Evolutionary conservation across 2,888 invertebrate genomes (phyloP), one percentile per base, ranked within the genome.

Genomic region (Gasteruption jaculator): DNA sequence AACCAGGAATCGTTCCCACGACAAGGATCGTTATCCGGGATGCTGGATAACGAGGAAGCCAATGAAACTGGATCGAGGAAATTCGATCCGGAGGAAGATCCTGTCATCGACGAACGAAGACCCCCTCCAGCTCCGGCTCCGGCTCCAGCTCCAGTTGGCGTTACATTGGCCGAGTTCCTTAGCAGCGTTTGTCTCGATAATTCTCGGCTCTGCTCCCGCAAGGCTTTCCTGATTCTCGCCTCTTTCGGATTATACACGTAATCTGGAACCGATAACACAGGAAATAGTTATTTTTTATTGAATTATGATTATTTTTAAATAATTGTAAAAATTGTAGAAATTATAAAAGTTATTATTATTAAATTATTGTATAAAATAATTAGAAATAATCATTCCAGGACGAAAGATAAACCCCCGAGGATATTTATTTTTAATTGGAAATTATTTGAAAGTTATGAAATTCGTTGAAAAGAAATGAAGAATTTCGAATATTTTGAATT

Each of bases 191-290:
- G 66, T 40, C 68, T 58, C 37, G 69, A 67, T 39, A 65, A 52
- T 51, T 68, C 66, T 21, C 69, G 63, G 36, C 56, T 66, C 45
- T 70, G 70, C 55, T 76, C 76, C 50, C 78, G 73, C 74, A 77
- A 74, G 35, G 77, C 78, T 62, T 80, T 80, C 43, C 79, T 73
- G 60, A 79, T 70, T 45, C 80, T 71, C 31, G 79, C 80, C 64
- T 80, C 80, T 56, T 79, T 79, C 27, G 81, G 80, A 61, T 79
- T 81, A 71, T 80, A 81, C 43, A 79, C 78, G 64, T 80, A 81
- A 68, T 76, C 78, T 78, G 73, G 8, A 64, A 26, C 4, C 33
- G 8, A 27, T 31, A 4, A 19, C 10, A 15, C 4, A 19, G 11
- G n/a, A 12, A 7, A 31, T 37, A 12, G n/a, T 41, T 21, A 19